Evolutionary conservation across 1,140 invertebrate species (phyloP).

Genomic region (Leptestheria dahalacensis): DNA sequence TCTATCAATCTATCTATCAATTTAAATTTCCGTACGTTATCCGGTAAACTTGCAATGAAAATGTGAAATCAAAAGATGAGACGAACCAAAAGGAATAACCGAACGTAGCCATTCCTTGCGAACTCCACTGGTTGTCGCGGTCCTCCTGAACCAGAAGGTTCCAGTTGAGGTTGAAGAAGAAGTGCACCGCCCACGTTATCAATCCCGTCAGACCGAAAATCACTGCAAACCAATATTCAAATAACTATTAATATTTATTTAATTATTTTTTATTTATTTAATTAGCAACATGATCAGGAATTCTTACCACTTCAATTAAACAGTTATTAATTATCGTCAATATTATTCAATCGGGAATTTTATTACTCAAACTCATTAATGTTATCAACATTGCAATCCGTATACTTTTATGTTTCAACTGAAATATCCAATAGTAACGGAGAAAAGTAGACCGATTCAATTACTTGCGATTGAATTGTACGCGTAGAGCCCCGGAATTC

Average conservation of each 20-base stretch:
- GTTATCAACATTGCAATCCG: no score
- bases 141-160: conserved; percentile 65
- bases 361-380: no score
- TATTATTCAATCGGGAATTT: no score
- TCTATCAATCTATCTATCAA: no score
- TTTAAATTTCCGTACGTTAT: no score
- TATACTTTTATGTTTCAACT: no score
- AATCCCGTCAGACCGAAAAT: conserved; percentile 49
- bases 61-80: neutral
- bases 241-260: conserved; percentile 15
- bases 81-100: conserved; percentile 62
- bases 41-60: no score
- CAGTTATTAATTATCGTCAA: neutral
- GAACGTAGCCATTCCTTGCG: conserved; percentile 46
- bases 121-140: conserved; percentile 52
- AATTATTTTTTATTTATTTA: neutral
- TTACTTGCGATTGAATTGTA: conserved; percentile 61
- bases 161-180: conserved; percentile 49
- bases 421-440: no score
- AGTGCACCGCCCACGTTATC: conserved; percentile 57
- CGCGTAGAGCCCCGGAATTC: conserved; percentile 58
- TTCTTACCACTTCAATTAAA: neutral
- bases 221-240: conserved; percentile 44
- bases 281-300: neutral
- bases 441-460: no score